A percentile compares a stretch with the other conserved stretches of the same genome.
These are phyloP conservation scores for Theristicus caerulescens DNA, from an alignment of 2,113 vertebrate genomes.

Conservation along the genomic window DNA sequence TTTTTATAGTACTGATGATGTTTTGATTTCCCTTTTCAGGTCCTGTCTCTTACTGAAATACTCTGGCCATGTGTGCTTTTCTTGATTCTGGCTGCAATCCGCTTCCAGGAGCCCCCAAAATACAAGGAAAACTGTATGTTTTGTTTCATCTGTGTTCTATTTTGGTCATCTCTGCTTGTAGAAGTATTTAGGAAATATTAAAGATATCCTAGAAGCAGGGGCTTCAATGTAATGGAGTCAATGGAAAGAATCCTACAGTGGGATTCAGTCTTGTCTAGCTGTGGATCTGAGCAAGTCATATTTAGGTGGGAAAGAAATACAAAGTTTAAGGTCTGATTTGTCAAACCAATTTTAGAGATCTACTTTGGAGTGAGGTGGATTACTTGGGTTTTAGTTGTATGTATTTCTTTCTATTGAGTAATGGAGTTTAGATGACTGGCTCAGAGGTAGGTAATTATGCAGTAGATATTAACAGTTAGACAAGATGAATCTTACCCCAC, in stretches of 20 bases:
- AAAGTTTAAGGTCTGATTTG: neutral
- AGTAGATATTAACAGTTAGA: neutral
- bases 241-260: neutral
- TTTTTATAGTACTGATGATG: neutral
- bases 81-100: conserved; percentile 67
- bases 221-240: neutral
- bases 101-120: conserved; percentile 72
- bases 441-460: neutral
- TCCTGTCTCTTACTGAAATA: conserved; percentile 72
- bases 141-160: neutral
- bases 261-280: neutral
- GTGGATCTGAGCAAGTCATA: neutral
- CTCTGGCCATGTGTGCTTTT: conserved; percentile 78
- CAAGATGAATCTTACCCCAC: neutral
- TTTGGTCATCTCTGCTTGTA: neutral
- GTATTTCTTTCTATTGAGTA: neutral
- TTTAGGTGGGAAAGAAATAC: neutral
- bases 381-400: neutral
- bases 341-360: neutral
- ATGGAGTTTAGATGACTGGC: neutral
- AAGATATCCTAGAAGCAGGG: neutral
- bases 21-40: conserved; percentile 28
- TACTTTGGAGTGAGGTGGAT: neutral
- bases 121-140: conserved; percentile 74
- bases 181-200: neutral